Evolutionary conservation across 2,888 invertebrate genomes (phyloP).

Genomic region (Drosophila fungiperda): DNA sequence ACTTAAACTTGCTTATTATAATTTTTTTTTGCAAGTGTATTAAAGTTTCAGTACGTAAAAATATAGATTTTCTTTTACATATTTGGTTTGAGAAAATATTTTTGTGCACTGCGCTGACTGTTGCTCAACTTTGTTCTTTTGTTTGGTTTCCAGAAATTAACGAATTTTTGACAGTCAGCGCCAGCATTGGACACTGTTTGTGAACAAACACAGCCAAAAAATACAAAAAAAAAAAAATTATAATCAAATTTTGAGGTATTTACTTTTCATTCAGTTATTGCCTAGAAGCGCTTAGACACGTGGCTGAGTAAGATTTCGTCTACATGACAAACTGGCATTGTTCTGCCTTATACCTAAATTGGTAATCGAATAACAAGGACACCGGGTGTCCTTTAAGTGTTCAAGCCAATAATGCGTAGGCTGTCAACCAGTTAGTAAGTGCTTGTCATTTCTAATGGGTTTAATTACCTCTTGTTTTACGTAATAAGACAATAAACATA

Average conservation of each 20-base stretch:
- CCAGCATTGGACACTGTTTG: slow-evolving; percentile 13
- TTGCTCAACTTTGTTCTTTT: slow-evolving; percentile 30
- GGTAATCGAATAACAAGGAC: slow-evolving; percentile 3
- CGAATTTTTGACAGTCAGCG: slow-evolving; percentile 14
- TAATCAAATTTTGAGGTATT: slow-evolving; percentile 56
- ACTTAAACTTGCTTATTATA: not conserved
- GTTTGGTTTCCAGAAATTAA: slow-evolving; percentile 15
- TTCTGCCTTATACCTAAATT: not conserved
- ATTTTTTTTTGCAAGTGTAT: not conserved
- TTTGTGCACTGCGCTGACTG: slow-evolving; percentile 35
- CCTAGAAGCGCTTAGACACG: slow-evolving; percentile 20
- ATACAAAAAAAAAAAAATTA: slow-evolving; percentile 10
- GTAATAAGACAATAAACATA: not conserved
- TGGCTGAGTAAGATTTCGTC: not conserved
- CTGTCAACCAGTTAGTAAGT: not conserved
- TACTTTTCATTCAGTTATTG: slow-evolving; percentile 52
- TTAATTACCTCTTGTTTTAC: not conserved
- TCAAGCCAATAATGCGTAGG: slow-evolving; percentile 9
- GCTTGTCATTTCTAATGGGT: not conserved
- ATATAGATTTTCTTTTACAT: slow-evolving; percentile 8
- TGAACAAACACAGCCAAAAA: not conserved
- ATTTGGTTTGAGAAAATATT: slow-evolving; percentile 26
- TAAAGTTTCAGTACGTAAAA: not conserved
- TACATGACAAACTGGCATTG: slow-evolving; percentile 3
- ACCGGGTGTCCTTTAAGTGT: slow-evolving; percentile 10